Evolutionary conservation across 37 sponge, comb jelly and placozoan genomes (phyloP).

Genomic region (Chondrosia reniformis): DNA sequence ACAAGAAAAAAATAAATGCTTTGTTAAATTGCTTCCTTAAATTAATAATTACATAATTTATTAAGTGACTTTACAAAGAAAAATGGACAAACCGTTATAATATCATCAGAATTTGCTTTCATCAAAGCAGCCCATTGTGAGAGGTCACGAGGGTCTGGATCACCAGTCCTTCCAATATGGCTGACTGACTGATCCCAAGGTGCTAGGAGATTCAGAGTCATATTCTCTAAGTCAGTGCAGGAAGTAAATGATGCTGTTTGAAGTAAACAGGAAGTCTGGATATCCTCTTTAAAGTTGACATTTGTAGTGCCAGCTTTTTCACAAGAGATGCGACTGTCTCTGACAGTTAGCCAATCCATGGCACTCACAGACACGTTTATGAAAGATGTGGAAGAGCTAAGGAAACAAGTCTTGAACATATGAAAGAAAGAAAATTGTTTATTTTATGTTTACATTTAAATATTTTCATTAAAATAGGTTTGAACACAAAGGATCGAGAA

Average conservation of each 20-base stretch:
- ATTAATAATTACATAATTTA: background rate
- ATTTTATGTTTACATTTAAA: too few species aligned
- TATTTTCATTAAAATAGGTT: too few species aligned
- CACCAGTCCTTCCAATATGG: constrained; percentile 15
- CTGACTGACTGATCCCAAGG: constrained; percentile 9
- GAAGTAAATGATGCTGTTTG: background rate
- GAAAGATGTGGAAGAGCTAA: constrained; percentile 6
- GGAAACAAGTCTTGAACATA: too few species aligned
- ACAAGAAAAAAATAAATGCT: background rate
- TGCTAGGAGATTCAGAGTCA: background rate
- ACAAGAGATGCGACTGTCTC: background rate
- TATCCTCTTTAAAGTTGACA: constrained; percentile 11
- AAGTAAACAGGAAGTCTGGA: constrained; percentile 14
- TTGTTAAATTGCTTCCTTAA: too few species aligned
- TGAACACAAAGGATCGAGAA: background rate
- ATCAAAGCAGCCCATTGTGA: constrained; percentile 1
- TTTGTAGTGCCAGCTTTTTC: background rate
- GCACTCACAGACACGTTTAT: constrained; percentile 12
- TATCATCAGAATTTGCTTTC: background rate
- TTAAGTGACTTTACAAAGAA: background rate
- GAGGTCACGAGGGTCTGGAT: background rate
- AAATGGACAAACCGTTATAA: background rate
- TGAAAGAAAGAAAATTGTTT: too few species aligned
- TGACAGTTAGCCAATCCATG: background rate
- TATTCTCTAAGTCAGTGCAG: background rate